A percentile compares a stretch with the other conserved stretches of the same genome.
These are phyloP conservation scores for Lordiphosa collinella DNA, from an alignment of 1,140 invertebrate species.

Conservation along the genomic window DNA sequence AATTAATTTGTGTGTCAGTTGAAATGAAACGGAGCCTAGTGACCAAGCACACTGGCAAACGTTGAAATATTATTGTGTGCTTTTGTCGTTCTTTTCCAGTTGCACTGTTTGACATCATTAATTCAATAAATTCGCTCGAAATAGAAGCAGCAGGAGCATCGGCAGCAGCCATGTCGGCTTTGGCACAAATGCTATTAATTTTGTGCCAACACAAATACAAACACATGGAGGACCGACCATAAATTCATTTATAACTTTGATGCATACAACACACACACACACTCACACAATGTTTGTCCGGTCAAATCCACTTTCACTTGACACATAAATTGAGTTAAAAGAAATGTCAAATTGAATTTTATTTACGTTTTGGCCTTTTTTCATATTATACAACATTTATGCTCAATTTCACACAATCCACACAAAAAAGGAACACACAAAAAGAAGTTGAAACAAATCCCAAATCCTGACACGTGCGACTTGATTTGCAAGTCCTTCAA, in stretches of 20 bases:
- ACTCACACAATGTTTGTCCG: constrained; percentile 38
- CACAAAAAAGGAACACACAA: constrained; percentile 10
- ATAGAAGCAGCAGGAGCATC: constrained; percentile 1
- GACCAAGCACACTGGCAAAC: background rate
- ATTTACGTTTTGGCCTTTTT: constrained; percentile 36
- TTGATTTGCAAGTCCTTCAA: constrained; percentile 12
- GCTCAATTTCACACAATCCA: constrained; percentile 52
- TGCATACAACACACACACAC: constrained; percentile 17
- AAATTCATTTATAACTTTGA: constrained; percentile 68
- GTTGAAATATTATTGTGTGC: constrained; percentile 15
- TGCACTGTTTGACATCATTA: constrained; percentile 38
- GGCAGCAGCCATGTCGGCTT: background rate
- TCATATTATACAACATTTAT: constrained; percentile 31
- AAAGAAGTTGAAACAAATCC: constrained; percentile 1
- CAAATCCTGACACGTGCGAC: constrained; percentile 11
- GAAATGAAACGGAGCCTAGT: background rate
- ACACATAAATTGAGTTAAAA: constrained; percentile 67
- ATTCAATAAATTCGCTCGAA: constrained; percentile 50
- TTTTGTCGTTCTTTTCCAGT: background rate
- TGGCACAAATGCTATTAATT: constrained; percentile 59
- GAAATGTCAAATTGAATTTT: constrained; percentile 69
- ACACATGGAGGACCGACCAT: constrained; percentile 24
- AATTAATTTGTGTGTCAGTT: background rate
- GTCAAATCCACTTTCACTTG: constrained; percentile 65
- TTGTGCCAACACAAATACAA: constrained; percentile 29